These are phyloP conservation scores for Labeo calbasu DNA, from an alignment of 2,797 vertebrate genomes.

Conservation along the genomic window DNA sequence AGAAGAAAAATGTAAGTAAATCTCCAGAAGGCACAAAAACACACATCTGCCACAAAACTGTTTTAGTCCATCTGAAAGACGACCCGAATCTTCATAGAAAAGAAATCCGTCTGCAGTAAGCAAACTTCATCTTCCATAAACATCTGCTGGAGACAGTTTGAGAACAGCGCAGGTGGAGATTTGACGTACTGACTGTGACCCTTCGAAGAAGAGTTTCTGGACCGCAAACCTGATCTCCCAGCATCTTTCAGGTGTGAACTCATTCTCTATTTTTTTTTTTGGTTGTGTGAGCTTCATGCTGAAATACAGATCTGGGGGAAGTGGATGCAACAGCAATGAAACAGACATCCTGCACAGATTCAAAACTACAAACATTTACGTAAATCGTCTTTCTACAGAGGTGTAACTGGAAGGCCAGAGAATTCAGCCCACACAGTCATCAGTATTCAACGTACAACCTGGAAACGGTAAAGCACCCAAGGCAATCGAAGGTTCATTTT, in stretches of 20 bases:
- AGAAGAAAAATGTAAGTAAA: neutral
- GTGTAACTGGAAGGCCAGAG: neutral
- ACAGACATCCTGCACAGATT: neutral
- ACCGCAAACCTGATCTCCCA: slow-evolving; percentile 47
- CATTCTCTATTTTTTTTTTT: slow-evolving; percentile 22
- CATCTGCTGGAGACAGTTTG: slow-evolving; percentile 34
- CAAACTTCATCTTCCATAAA: slow-evolving; percentile 47
- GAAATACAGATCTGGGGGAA: slow-evolving; percentile 16
- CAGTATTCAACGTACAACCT: slow-evolving; percentile 23
- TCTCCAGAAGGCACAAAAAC: neutral
- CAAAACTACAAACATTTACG: neutral
- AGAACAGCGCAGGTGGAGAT: slow-evolving; percentile 13
- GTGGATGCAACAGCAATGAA: slow-evolving; percentile 9
- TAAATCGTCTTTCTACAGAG: slow-evolving; percentile 22
- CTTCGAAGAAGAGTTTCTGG: slow-evolving; percentile 21
- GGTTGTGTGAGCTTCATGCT: neutral
- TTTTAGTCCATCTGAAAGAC: neutral
- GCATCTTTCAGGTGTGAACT: slow-evolving; percentile 52
- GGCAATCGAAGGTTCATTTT: slow-evolving; percentile 39
- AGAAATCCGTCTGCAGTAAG: slow-evolving; percentile 40
- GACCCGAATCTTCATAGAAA: slow-evolving; percentile 34
- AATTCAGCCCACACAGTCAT: slow-evolving; percentile 25
- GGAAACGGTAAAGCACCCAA: slow-evolving; percentile 32
- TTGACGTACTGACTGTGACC: slow-evolving; percentile 48
- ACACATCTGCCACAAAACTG: neutral